A percentile compares a stretch with the other conserved stretches of the same genome.
Conservation (phyloP, 2,113 vertebrate species). For the Halcyon malimbica region DNA sequence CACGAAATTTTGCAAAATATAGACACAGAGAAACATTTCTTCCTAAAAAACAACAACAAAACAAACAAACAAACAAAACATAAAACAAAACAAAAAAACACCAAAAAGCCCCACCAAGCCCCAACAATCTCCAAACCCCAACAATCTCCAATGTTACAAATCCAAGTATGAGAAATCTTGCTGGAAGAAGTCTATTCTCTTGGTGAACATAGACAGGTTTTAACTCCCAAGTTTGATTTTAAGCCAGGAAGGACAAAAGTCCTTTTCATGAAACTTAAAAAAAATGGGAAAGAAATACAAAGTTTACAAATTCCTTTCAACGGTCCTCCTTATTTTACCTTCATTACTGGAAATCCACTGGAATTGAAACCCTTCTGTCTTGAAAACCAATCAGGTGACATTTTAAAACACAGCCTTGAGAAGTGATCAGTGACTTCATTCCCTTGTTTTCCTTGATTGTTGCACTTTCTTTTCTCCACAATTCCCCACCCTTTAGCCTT, state of each 20-base stretch:
- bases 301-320: constrained; percentile 30
- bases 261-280: constrained; percentile 31
- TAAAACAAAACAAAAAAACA: neutral
- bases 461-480: neutral
- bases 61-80: neutral
- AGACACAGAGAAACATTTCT: neutral
- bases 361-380: constrained; percentile 28
- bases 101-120: neutral
- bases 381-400: constrained; percentile 19
- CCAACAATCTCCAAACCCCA: neutral
- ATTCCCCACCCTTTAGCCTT: neutral
- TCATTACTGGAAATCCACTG: constrained; percentile 31
- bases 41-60: neutral
- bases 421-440: constrained; percentile 40
- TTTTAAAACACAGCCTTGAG: constrained; percentile 42
- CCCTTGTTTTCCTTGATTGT: neutral
- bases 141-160: neutral
- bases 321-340: constrained; percentile 23
- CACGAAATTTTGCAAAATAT: neutral
- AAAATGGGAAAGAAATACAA: constrained; percentile 16
- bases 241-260: constrained; percentile 28
- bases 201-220: neutral
- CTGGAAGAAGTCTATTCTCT: constrained; percentile 2
- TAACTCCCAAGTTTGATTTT: constrained; percentile 4
- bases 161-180: neutral